Evolutionary conservation across 2,888 invertebrate genomes (phyloP).

Genomic region (Limnephilus auricula): DNA sequence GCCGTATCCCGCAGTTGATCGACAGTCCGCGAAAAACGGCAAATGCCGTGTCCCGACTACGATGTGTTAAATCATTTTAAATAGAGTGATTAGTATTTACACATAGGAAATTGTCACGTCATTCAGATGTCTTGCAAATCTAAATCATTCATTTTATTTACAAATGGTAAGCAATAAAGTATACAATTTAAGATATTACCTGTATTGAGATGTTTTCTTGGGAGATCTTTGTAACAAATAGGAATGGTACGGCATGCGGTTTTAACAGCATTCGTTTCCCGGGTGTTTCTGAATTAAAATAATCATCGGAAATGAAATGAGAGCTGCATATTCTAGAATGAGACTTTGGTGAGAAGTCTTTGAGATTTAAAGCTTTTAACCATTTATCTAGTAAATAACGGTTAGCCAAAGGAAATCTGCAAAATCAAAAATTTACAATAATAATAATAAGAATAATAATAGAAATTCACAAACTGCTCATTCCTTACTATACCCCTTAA

Average conservation of each 20-base stretch:
- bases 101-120: too few species aligned
- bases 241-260: slow-evolving; percentile 27
- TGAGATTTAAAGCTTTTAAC: slow-evolving; percentile 10
- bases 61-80: not conserved
- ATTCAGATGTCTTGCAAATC: not conserved
- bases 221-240: not conserved
- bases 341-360: slow-evolving; percentile 36
- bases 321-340: slow-evolving; percentile 49
- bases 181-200: not conserved
- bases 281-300: slow-evolving; percentile 25
- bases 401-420: slow-evolving; percentile 47
- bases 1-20: too few species aligned
- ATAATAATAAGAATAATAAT: not conserved
- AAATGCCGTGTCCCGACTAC: too few species aligned
- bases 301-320: slow-evolving; percentile 39
- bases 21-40: too few species aligned
- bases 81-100: not conserved
- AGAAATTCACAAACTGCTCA: not conserved
- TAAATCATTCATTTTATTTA: not conserved
- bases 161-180: not conserved
- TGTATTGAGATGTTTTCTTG: not conserved
- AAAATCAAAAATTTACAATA: not conserved
- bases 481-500: not conserved
- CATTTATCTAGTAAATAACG: slow-evolving; percentile 34
- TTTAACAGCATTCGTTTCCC: slow-evolving; percentile 42